These are phyloP conservation scores for Dorcus hopei DNA, from an alignment of 2,888 invertebrate genomes.

Conservation along the genomic window DNA sequence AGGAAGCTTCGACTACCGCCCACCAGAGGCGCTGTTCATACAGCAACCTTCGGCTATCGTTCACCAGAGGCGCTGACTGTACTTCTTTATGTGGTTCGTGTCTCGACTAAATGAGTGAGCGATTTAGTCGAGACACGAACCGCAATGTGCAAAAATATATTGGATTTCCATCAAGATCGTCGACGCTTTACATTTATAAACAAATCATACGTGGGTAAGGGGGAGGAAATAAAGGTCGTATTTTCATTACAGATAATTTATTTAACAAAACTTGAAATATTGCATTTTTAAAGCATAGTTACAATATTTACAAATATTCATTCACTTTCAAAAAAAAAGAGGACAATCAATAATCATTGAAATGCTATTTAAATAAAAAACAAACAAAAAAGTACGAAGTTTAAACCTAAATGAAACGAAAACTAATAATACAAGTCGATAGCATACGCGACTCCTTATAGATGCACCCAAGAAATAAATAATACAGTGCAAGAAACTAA, in stretches of 20 bases:
- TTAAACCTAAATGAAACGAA: not conserved
- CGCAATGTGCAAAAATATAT: no score
- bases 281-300: slow-evolving; percentile 10
- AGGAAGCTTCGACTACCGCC: no score
- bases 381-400: not conserved
- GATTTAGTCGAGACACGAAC: no score
- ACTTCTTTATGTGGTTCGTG: no score
- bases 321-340: not conserved
- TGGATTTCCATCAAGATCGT: no score
- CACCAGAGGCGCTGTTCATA: no score
- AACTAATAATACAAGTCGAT: not conserved
- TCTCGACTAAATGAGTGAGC: no score
- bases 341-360: not conserved
- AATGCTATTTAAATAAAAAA: not conserved
- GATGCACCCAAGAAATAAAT: not conserved
- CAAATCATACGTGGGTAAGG: no score
- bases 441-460: no score
- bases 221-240: not conserved
- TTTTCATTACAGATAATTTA: slow-evolving; percentile 5
- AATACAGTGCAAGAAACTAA: not conserved
- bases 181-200: no score
- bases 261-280: slow-evolving; percentile 15
- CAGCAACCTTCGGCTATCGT: no score
- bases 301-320: slow-evolving; percentile 9
- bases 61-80: no score